phyloP scores from a whole-genome alignment of 2,888 invertebrate genomes.

The Sphaerophoria rueppellii region DNA sequence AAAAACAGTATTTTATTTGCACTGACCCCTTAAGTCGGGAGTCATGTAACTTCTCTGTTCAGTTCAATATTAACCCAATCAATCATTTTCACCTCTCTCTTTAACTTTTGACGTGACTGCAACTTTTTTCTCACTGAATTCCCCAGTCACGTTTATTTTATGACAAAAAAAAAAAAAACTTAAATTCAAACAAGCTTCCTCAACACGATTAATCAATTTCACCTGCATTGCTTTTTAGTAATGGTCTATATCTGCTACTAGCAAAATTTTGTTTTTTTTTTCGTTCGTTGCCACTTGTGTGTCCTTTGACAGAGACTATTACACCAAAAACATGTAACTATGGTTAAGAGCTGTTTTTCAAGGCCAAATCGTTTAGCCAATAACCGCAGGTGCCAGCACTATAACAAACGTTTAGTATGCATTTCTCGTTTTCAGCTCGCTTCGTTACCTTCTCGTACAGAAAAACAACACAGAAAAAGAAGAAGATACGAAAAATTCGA shows the following conservation, averaged over 20 bases:
- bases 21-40: too few species aligned
- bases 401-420: slow-evolving; percentile 54
- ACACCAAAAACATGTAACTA: slow-evolving; percentile 43
- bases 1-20: too few species aligned
- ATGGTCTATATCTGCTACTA: not conserved
- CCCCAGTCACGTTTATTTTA: slow-evolving; percentile 15
- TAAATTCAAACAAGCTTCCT: slow-evolving; percentile 18
- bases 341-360: slow-evolving; percentile 45
- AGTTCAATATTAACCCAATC: not conserved
- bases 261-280: not conserved
- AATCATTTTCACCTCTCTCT: not conserved
- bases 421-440: slow-evolving; percentile 52
- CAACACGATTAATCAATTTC: slow-evolving; percentile 56
- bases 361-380: slow-evolving; percentile 67
- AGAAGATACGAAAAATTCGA: not conserved
- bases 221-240: slow-evolving; percentile 23
- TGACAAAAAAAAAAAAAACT: not conserved
- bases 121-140: not conserved
- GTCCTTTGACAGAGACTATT: slow-evolving; percentile 5
- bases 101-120: not conserved
- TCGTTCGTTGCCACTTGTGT: not conserved
- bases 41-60: not conserved
- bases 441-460: slow-evolving; percentile 30
- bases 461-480: not conserved
- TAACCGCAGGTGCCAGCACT: slow-evolving; percentile 61